These are phyloP conservation scores for Labeo rohita DNA, from an alignment of 2,113 vertebrate species.

Conservation along the genomic window DNA sequence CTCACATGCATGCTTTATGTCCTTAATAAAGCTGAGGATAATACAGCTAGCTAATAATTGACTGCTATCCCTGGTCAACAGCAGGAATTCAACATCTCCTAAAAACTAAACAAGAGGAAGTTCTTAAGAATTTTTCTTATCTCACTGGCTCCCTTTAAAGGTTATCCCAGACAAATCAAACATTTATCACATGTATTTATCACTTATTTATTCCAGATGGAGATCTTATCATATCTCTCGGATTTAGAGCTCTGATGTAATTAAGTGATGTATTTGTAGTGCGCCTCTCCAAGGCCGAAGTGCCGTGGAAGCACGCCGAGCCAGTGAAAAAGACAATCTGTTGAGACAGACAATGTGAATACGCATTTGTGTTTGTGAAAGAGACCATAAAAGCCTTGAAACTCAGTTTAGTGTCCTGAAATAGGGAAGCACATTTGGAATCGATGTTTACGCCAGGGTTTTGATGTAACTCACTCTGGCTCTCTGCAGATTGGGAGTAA, in stretches of 20 bases:
- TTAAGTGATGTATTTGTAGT: slow-evolving; percentile 68
- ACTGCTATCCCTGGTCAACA: slow-evolving; percentile 43
- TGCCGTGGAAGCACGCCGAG: slow-evolving; percentile 54
- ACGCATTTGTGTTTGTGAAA: slow-evolving; percentile 21
- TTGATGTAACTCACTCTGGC: slow-evolving; percentile 46
- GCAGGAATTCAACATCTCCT: slow-evolving; percentile 32
- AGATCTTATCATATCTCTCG: slow-evolving; percentile 60
- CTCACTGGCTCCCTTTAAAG: slow-evolving; percentile 48
- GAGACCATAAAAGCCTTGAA: slow-evolving; percentile 29
- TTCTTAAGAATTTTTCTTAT: slow-evolving; percentile 19
- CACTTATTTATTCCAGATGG: slow-evolving; percentile 54
- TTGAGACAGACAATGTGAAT: slow-evolving; percentile 7
- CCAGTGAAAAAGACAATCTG: slow-evolving; percentile 34
- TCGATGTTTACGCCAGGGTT: slow-evolving; percentile 43
- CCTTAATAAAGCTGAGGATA: slow-evolving; percentile 51
- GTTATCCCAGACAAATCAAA: slow-evolving; percentile 61
- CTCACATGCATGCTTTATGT: slow-evolving; percentile 47
- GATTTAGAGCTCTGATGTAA: slow-evolving; percentile 58
- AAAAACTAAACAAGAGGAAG: not conserved
- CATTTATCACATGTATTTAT: slow-evolving; percentile 62
- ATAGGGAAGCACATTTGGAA: slow-evolving; percentile 37
- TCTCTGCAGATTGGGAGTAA: slow-evolving; percentile 23
- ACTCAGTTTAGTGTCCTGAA: slow-evolving; percentile 24
- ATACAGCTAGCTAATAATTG: slow-evolving; percentile 47
- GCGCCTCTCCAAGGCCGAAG: slow-evolving; percentile 43